Evolutionary conservation across 2,888 invertebrate genomes (phyloP), one percentile per base, ranked within the genome.

Genomic region (Petrophora chlorosata): DNA sequence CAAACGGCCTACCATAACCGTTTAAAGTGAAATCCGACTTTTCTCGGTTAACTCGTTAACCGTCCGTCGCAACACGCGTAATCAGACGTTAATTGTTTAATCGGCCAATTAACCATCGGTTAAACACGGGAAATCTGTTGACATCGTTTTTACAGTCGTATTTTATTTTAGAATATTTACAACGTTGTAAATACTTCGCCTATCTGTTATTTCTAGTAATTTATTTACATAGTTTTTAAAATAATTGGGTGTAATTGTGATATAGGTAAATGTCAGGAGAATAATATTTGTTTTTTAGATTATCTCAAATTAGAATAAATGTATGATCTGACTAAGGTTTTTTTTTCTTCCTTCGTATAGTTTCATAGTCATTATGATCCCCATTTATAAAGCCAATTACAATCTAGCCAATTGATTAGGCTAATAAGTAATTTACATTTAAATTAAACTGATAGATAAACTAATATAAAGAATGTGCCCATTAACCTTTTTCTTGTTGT

Each of bases 81-180:
- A 58, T 61, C 56, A 32, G 39, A 35, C 53, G 53, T 59, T 63
- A 59, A 63, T 63, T 61, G 56, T 57, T 54, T 56, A 56, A 59
- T 49, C 43, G 50, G 28, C 51, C 59, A 59, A 59, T 63, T 61
- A 61, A 56, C 17, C 22, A 2, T 35, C 22, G 30, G 42, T 19
- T 53, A 56, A 56, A 49, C 26, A 55, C 46, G 47, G 41, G 45
- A 47, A 50, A 47, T 45, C 42, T 42, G 54, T 38, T 53, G 49
- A 43, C 40, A 54, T 55, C 52, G 43, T 46, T 50, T 43, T 46
- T 50, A 56, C 53, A 48, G 39, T 45, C 45, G 48, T 51, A 48
- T 47, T 51, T 53, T 51, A 48, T 47, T 51, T 53, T 56, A 41
- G 29, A 38, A 35, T 34, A 28, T 46, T 36, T 41, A 48, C 26